These are phyloP conservation scores for Arge pagana DNA, from an alignment of 2,888 invertebrate genomes.

Conservation along the genomic window DNA sequence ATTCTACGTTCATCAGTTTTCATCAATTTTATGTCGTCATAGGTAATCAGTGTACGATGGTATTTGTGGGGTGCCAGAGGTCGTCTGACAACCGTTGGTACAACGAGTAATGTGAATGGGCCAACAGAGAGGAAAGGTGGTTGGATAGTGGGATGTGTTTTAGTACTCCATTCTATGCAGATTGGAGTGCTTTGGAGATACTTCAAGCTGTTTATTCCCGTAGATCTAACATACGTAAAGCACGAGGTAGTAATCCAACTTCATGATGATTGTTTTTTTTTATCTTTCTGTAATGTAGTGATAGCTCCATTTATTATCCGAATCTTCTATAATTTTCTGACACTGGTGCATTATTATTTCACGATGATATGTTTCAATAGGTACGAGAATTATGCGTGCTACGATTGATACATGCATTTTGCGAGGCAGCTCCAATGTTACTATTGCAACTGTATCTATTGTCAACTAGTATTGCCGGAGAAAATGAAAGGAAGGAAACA, in stretches of 20 bases:
- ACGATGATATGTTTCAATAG: constrained; percentile 34
- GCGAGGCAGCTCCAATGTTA: constrained; percentile 87
- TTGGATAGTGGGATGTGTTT: constrained; percentile 58
- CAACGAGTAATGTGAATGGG: constrained; percentile 34
- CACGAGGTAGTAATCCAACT: constrained; percentile 70
- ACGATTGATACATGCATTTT: constrained; percentile 83
- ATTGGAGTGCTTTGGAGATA: constrained; percentile 81
- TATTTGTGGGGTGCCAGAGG: constrained; percentile 63
- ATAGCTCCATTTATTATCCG: constrained; percentile 6
- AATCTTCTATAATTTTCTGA: neutral
- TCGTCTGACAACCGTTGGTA: constrained; percentile 40
- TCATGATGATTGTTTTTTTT: constrained; percentile 3
- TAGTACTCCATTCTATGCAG: constrained; percentile 70
- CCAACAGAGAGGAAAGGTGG: constrained; percentile 40
- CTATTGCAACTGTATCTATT: constrained; percentile 80
- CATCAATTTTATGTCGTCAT: constrained; percentile 9
- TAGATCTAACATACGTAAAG: constrained; percentile 80
- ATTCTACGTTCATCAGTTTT: neutral
- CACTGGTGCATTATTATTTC: neutral
- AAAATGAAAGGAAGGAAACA: constrained; percentile 31
- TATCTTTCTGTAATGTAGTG: neutral
- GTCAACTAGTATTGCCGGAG: constrained; percentile 53
- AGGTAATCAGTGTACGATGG: constrained; percentile 77
- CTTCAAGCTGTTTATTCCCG: constrained; percentile 82
- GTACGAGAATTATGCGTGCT: constrained; percentile 72